phyloP scores from a whole-genome alignment of 2,888 invertebrate species.

The Yponomeuta evonymella region DNA sequence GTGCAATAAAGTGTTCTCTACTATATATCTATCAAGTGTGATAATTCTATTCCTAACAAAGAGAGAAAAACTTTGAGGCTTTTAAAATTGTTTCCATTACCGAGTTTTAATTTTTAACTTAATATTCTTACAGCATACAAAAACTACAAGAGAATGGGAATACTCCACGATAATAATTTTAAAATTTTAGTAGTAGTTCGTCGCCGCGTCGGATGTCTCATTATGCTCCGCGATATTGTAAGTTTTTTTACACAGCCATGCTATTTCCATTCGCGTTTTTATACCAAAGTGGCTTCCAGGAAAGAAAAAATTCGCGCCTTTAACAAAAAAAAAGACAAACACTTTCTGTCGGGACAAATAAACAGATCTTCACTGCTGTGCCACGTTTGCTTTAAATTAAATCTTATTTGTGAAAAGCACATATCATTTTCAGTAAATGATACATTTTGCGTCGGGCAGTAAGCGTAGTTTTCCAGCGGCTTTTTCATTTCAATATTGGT shows the following conservation, averaged over 20 bases:
- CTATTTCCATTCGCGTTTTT: constrained; percentile 27
- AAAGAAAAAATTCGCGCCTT: background rate
- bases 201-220: constrained; percentile 44
- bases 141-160: no score
- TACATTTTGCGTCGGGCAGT: background rate
- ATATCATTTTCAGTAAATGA: background rate
- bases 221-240: constrained; percentile 10
- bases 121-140: no score
- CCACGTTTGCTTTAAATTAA: background rate
- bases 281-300: constrained; percentile 2
- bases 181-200: constrained; percentile 17
- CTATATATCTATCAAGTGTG: no score
- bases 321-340: background rate
- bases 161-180: no score
- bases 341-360: background rate
- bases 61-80: no score
- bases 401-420: background rate
- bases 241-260: background rate
- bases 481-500: background rate
- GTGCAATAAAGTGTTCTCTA: no score
- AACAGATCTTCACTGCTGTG: background rate
- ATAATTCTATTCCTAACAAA: no score
- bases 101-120: no score
- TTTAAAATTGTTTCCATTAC: no score
- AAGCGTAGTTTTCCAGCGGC: background rate